These are phyloP conservation scores for Helicoverpa armigera DNA, from an alignment of 1,140 invertebrate genomes.

Conservation along the genomic window DNA sequence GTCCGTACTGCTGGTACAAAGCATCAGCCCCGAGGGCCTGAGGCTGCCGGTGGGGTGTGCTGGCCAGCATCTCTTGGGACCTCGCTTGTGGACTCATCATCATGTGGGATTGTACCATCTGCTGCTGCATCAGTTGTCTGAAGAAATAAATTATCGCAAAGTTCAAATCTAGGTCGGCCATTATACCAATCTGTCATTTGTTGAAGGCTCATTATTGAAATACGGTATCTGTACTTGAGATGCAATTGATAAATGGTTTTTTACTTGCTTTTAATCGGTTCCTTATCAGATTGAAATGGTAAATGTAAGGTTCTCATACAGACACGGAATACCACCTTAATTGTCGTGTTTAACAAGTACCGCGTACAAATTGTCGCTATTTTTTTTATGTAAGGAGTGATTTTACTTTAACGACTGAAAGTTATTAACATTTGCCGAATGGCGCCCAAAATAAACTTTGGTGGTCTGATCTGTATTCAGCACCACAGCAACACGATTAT, in stretches of 20 bases:
- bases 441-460: background rate
- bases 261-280: slow-evolving; percentile 25
- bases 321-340: background rate
- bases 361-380: background rate
- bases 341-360: background rate
- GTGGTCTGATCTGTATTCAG: slow-evolving; percentile 9
- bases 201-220: slow-evolving; percentile 14
- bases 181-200: background rate
- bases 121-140: slow-evolving; percentile 88
- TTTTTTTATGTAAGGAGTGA: background rate
- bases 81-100: slow-evolving; percentile 85
- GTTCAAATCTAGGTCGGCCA: slow-evolving; percentile 11
- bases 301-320: slow-evolving; percentile 19
- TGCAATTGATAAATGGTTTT: slow-evolving; percentile 31
- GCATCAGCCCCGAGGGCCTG: slow-evolving; percentile 80
- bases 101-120: slow-evolving; percentile 85
- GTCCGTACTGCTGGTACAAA: slow-evolving; percentile 81
- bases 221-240: background rate
- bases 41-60: slow-evolving; percentile 78
- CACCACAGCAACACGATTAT: slow-evolving; percentile 4
- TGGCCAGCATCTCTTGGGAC: slow-evolving; percentile 87
- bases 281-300: slow-evolving; percentile 27
- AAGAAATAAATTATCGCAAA: slow-evolving; percentile 8
- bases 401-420: background rate
- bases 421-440: background rate